phyloP scores from a whole-genome alignment of 2,113 vertebrate species.

The Tyrannus savana region DNA sequence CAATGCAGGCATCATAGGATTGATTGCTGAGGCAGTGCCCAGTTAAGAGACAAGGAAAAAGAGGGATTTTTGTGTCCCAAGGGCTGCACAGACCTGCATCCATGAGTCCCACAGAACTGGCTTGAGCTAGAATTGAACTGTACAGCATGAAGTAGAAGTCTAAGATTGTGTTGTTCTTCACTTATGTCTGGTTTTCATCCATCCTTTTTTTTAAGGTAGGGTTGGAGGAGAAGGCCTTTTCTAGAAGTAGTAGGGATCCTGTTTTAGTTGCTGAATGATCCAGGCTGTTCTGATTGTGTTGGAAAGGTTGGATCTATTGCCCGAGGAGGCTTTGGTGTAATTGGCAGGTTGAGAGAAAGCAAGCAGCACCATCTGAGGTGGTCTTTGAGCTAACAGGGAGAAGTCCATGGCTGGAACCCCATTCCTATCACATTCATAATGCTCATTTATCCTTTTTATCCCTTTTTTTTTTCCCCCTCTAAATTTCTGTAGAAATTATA shows the following conservation, averaged over 20 bases:
- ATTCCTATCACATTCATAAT: not conserved
- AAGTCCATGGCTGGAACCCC: not conserved
- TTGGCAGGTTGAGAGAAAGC: not conserved
- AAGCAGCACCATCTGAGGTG: not conserved
- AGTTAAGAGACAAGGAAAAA: not conserved
- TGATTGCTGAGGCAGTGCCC: not conserved
- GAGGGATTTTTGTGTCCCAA: not conserved
- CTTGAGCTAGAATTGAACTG: not conserved
- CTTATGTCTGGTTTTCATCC: not conserved
- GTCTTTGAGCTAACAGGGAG: not conserved
- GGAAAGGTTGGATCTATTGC: not conserved
- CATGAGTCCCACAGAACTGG: rapidly evolving
- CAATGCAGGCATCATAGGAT: not conserved
- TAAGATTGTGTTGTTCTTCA: not conserved
- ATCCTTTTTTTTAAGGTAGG: not conserved
- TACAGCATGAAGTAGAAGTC: not conserved
- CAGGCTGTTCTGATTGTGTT: not conserved
- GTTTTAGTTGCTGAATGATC: not conserved
- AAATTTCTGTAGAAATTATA: not conserved
- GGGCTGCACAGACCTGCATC: not conserved
- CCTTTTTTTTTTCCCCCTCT: not conserved
- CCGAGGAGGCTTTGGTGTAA: not conserved
- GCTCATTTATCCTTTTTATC: not conserved
- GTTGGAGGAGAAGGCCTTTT: not conserved
- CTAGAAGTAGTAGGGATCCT: not conserved